Conservation (phyloP, 2,888 invertebrate species). For the Microlaimidae sp. region DNA sequence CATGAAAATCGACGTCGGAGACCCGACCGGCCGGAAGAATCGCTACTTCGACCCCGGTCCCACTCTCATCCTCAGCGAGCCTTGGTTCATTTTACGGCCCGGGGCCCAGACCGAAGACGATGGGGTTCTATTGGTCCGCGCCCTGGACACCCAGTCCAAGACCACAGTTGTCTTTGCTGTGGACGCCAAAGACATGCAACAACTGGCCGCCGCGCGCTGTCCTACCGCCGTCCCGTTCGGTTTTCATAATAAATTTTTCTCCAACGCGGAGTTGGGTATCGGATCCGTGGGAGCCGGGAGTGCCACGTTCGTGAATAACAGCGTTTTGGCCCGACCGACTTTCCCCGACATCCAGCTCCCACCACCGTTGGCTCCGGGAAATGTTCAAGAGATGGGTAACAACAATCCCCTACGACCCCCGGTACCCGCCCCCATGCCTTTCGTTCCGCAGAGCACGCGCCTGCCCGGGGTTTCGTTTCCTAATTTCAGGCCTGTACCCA, state of each 20-base stretch:
- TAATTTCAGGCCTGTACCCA: too few species aligned
- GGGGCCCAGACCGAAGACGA: constrained; percentile 31
- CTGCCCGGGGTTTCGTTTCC: too few species aligned
- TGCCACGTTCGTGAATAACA: too few species aligned
- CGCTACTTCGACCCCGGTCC: constrained; percentile 24
- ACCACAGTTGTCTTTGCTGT: constrained; percentile 24
- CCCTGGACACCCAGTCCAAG: neutral
- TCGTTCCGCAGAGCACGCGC: too few species aligned
- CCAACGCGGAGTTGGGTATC: constrained; percentile 12
- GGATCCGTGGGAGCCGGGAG: too few species aligned
- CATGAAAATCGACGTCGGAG: constrained; percentile 28
- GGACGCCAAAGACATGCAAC: constrained; percentile 30
- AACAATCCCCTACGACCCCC: too few species aligned
- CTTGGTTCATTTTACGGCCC: constrained; percentile 31
- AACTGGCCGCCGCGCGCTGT: constrained; percentile 30
- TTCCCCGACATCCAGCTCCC: too few species aligned
- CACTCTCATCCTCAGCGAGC: constrained; percentile 28
- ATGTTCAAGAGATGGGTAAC: too few species aligned
- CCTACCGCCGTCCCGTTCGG: constrained; percentile 32
- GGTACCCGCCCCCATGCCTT: too few species aligned
- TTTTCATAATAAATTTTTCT: constrained; percentile 31
- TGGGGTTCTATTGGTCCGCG: constrained; percentile 26
- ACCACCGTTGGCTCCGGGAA: too few species aligned
- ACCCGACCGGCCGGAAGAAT: constrained; percentile 28
- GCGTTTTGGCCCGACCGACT: too few species aligned